Evolutionary conservation across 2,113 vertebrate genomes (phyloP).

Genomic region (Epinephelus fuscoguttatus): DNA sequence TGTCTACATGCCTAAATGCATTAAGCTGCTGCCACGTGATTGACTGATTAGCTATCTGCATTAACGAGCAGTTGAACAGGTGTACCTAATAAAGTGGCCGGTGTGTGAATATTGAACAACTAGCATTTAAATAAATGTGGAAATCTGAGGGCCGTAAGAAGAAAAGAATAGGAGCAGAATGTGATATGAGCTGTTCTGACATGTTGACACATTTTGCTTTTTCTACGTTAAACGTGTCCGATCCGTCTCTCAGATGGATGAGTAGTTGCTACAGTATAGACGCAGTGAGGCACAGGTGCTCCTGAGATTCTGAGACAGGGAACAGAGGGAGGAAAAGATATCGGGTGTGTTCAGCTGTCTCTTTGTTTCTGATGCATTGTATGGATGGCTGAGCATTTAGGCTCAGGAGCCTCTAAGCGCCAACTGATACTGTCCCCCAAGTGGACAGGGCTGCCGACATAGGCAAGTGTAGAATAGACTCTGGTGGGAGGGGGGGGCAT

Average conservation of each 20-base stretch:
- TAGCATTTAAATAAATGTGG: not conserved
- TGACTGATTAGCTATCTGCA: too few species aligned
- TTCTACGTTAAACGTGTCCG: not conserved
- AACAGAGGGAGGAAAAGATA: slow-evolving; percentile 17
- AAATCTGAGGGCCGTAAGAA: not conserved
- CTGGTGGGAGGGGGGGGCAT: too few species aligned
- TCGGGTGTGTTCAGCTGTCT: slow-evolving; percentile 45
- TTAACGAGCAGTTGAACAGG: too few species aligned
- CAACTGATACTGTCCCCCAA: slow-evolving; percentile 25
- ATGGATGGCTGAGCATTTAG: slow-evolving; percentile 47
- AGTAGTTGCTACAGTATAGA: not conserved
- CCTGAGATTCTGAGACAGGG: slow-evolving; percentile 4
- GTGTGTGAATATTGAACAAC: not conserved
- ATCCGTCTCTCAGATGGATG: slow-evolving; percentile 1
- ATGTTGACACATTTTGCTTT: not conserved
- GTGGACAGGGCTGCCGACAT: slow-evolving; percentile 17
- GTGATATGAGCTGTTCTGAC: not conserved
- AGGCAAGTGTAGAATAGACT: not conserved
- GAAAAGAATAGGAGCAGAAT: not conserved
- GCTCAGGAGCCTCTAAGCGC: slow-evolving; percentile 26
- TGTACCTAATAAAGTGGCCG: too few species aligned
- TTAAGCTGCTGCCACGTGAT: too few species aligned
- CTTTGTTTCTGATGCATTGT: slow-evolving; percentile 48
- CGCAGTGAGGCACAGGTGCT: slow-evolving; percentile 24
- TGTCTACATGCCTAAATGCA: too few species aligned